Percentiles rank a stretch among this genome's conserved stretches.
phyloP scores from a whole-genome alignment of 1,140 invertebrate genomes.

The Drosophila miranda region DNA sequence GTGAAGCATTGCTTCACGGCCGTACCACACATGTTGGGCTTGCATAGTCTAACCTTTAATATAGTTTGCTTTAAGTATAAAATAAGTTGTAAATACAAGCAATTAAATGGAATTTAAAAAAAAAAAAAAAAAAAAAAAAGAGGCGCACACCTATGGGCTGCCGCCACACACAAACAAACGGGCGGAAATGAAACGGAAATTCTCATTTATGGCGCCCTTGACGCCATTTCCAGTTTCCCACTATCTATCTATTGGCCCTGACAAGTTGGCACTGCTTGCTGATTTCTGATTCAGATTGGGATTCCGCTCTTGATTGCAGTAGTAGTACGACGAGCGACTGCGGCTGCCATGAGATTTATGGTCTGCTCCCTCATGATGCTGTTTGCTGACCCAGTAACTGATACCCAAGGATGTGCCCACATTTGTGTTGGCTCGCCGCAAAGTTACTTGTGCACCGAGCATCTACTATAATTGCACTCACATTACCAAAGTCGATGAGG shows the following conservation, averaged over 20 bases:
- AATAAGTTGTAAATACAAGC: too few species aligned
- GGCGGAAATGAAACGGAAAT: conserved; percentile 77
- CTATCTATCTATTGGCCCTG: conserved; percentile 63
- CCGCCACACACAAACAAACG: conserved; percentile 41
- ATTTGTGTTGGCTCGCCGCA: too few species aligned
- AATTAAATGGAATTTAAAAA: too few species aligned
- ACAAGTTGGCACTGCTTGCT: conserved; percentile 62
- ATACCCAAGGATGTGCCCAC: conserved; percentile 11
- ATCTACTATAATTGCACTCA: too few species aligned
- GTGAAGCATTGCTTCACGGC: too few species aligned
- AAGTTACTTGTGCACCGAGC: too few species aligned
- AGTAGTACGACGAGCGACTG: not conserved
- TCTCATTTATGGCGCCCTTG: conserved; percentile 79
- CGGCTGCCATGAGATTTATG: conserved; percentile 65
- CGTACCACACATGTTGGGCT: too few species aligned
- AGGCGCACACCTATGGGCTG: too few species aligned
- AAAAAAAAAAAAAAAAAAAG: too few species aligned
- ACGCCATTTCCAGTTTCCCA: conserved; percentile 72
- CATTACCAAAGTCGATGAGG: too few species aligned
- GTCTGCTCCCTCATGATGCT: conserved; percentile 38
- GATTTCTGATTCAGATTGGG: conserved; percentile 57
- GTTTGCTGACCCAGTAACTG: conserved; percentile 55
- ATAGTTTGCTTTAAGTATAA: too few species aligned
- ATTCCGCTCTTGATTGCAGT: conserved; percentile 66
- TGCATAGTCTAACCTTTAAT: too few species aligned